Conservation (phyloP, 2,113 vertebrate genomes). For the Dinomys branickii region DNA sequence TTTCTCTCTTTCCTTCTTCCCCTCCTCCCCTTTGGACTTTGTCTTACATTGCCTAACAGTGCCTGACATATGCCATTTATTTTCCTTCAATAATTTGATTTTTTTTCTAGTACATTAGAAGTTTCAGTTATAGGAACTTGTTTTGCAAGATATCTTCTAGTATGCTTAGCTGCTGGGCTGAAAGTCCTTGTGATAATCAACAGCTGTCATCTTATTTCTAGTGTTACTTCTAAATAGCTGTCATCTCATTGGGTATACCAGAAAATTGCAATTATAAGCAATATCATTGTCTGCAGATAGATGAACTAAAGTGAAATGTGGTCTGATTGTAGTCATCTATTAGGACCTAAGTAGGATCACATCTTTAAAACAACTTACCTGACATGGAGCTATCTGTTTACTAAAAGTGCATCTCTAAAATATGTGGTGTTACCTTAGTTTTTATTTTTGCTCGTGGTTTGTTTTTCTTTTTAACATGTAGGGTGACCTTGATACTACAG, state of each 20-base stretch:
- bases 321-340: background rate
- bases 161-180: constrained; percentile 21
- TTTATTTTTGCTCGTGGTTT: constrained; percentile 55
- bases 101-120: background rate
- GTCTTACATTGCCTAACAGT: background rate
- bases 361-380: background rate
- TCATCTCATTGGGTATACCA: background rate
- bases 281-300: background rate
- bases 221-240: background rate
- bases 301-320: background rate
- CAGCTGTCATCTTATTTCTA: constrained; percentile 23
- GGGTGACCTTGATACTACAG: constrained; percentile 90
- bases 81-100: background rate
- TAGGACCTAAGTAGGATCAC: background rate
- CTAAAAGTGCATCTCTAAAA: constrained; percentile 47
- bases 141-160: background rate
- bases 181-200: constrained; percentile 9
- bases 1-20: background rate
- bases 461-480: constrained; percentile 79
- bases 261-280: constrained; percentile 22
- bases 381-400: background rate
- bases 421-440: constrained; percentile 10
- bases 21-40: background rate
- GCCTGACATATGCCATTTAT: background rate
- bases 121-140: background rate